Evolutionary conservation across 2,888 invertebrate species (phyloP).

Genomic region (Pasiphila rectangulata): DNA sequence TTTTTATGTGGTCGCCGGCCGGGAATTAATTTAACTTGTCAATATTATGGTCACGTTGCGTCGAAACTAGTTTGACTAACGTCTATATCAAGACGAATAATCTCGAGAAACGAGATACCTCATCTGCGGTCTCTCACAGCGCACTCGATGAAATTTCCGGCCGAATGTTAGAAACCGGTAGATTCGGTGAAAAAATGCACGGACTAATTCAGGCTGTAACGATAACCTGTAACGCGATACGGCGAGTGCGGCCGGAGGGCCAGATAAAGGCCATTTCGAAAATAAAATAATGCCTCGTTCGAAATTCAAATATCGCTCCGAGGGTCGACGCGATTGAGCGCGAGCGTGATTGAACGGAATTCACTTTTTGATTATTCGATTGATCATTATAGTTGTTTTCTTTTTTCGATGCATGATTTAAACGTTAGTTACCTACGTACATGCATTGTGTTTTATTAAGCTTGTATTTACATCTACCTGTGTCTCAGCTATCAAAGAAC

Average conservation of each 20-base stretch:
- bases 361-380: slow-evolving; percentile 49
- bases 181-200: slow-evolving; percentile 51
- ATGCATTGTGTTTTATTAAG: slow-evolving; percentile 15
- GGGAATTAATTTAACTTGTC: slow-evolving; percentile 68
- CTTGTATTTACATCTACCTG: slow-evolving; percentile 33
- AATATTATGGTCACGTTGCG: slow-evolving; percentile 70
- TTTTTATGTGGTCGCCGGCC: slow-evolving; percentile 50
- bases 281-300: slow-evolving; percentile 60
- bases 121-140: slow-evolving; percentile 56
- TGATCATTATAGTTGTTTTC: slow-evolving; percentile 39
- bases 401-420: slow-evolving; percentile 26
- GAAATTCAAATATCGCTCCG: slow-evolving; percentile 65
- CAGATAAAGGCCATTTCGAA: slow-evolving; percentile 68
- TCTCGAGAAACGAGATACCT: slow-evolving; percentile 70
- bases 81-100: slow-evolving; percentile 58
- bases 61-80: slow-evolving; percentile 68
- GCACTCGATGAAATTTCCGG: slow-evolving; percentile 67
- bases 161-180: slow-evolving; percentile 54
- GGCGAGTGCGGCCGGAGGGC: slow-evolving; percentile 70
- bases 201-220: slow-evolving; percentile 65
- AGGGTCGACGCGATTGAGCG: slow-evolving; percentile 29
- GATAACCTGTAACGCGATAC: slow-evolving; percentile 73
- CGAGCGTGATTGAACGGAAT: slow-evolving; percentile 50
- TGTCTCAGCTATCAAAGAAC: slow-evolving; percentile 38
- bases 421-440: slow-evolving; percentile 19